Conservation (phyloP, 37 sponge, comb jelly and placozoan species). For the Diacarnus erythraeanus region DNA sequence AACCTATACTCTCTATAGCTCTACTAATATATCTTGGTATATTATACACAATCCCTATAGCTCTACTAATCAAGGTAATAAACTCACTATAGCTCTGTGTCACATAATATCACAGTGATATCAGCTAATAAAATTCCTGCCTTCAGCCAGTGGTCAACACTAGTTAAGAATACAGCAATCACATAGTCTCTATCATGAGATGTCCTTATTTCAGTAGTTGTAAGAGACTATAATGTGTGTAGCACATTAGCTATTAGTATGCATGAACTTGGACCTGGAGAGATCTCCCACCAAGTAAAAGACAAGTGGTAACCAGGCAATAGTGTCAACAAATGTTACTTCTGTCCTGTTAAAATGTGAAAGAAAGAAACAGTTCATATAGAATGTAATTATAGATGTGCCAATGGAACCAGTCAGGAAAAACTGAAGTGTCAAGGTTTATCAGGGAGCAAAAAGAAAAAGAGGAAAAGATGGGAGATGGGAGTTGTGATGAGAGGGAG, state of each 20-base stretch:
- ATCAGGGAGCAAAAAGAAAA: no score
- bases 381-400: no score
- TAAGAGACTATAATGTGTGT: background rate
- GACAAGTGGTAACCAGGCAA: conserved; percentile 76
- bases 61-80: conserved; percentile 54
- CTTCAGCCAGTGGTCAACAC: conserved; percentile 59
- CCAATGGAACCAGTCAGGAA: no score
- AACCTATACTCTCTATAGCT: no score
- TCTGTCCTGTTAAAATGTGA: conserved; percentile 43
- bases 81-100: conserved; percentile 37
- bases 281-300: conserved; percentile 54
- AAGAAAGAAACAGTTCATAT: no score
- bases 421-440: no score
- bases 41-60: conserved; percentile 50
- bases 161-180: background rate
- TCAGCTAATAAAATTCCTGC: conserved; percentile 71
- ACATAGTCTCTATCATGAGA: no score
- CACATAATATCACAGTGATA: conserved; percentile 31
- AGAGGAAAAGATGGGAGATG: background rate
- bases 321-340: conserved; percentile 31
- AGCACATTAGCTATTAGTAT: background rate
- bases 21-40: background rate
- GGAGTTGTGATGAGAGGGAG: no score
- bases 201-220: no score
- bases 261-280: conserved; percentile 12